Conservation (phyloP, 2,113 vertebrate genomes). For the Syngnathoides biaculeatus region DNA sequence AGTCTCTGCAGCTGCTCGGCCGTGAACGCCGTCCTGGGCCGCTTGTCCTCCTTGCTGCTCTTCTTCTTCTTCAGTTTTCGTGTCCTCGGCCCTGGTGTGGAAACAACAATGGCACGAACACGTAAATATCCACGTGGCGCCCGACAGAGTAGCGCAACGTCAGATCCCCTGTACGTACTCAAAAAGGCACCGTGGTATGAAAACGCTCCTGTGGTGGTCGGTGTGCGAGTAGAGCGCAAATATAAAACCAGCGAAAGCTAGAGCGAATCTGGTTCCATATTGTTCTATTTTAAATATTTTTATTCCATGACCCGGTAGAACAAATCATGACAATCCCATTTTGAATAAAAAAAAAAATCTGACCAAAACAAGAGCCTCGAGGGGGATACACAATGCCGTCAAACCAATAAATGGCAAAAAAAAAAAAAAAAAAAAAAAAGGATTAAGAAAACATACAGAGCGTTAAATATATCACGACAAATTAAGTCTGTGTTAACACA, state of each 20-base stretch:
- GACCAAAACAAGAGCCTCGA: background rate
- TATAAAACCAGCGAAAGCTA: background rate
- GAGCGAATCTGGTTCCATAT: too few species aligned
- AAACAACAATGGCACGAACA: slow-evolving; percentile 74
- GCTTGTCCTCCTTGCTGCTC: slow-evolving; percentile 88
- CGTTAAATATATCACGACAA: background rate
- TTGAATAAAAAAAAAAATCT: background rate
- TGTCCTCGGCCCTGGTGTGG: slow-evolving; percentile 91
- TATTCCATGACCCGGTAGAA: background rate
- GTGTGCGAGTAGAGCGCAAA: background rate
- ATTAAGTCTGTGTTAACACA: too few species aligned
- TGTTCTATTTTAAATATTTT: too few species aligned
- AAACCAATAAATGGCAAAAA: background rate
- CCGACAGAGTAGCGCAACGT: slow-evolving; percentile 3
- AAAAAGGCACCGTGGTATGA: background rate
- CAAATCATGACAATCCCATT: background rate
- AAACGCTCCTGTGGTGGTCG: background rate
- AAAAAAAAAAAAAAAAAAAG: too few species aligned
- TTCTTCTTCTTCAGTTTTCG: slow-evolving; percentile 97
- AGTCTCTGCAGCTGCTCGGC: slow-evolving; percentile 91
- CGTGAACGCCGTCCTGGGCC: slow-evolving; percentile 88
- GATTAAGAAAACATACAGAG: background rate
- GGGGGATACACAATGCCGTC: too few species aligned
- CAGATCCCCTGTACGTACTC: background rate
- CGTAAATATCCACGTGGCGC: slow-evolving; percentile 56